Percentiles rank a stretch among this genome's conserved stretches.
These are phyloP conservation scores for Drosophila subsilvestris DNA, from an alignment of 2,888 invertebrate species.

Conservation along the genomic window DNA sequence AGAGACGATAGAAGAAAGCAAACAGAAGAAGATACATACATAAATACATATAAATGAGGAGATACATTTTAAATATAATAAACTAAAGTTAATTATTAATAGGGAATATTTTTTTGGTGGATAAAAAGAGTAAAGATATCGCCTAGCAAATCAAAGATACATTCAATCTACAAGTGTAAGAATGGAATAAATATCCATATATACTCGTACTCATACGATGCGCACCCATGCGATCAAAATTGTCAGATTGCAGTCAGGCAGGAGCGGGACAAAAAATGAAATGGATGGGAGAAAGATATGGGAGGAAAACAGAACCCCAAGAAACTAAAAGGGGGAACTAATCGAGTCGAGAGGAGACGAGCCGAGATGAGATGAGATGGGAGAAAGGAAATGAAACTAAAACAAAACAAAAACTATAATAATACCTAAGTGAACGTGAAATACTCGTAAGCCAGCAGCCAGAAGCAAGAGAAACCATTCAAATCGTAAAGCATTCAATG, in stretches of 20 bases:
- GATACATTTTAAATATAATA: conserved; percentile 48
- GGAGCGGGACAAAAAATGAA: too few relatives aligned
- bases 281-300: too few relatives aligned
- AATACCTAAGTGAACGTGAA: not conserved
- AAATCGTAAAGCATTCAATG: conserved; percentile 68
- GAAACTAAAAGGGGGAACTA: too few relatives aligned
- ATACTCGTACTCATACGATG: too few relatives aligned
- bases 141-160: conserved; percentile 71
- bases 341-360: conserved; percentile 7
- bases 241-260: too few relatives aligned
- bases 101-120: conserved; percentile 51
- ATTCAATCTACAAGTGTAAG: conserved; percentile 54
- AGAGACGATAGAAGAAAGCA: not conserved
- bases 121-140: conserved; percentile 38
- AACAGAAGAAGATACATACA: conserved; percentile 1
- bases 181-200: conserved; percentile 14
- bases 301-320: too few relatives aligned
- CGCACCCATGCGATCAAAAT: not conserved
- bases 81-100: conserved; percentile 49
- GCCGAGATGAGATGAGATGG: too few relatives aligned
- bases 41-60: conserved; percentile 18
- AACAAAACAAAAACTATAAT: not conserved
- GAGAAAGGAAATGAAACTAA: not conserved
- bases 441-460: conserved; percentile 17
- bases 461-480: conserved; percentile 13